phyloP scores from a whole-genome alignment of 2,888 invertebrate genomes.

The Heliconius erato region DNA sequence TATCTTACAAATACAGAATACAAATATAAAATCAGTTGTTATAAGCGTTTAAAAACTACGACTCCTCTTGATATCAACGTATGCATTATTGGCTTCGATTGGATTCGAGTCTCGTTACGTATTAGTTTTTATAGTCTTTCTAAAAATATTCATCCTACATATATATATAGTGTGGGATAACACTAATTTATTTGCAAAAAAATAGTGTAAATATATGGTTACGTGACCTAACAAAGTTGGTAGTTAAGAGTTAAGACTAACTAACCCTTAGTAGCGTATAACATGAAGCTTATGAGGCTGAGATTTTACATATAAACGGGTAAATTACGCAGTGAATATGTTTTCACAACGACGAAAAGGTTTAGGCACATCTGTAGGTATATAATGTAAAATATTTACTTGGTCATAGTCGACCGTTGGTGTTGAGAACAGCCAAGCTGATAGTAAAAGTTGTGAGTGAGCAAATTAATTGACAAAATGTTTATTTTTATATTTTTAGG shows the following conservation, averaged over 20 bases:
- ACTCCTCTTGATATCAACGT: too few species aligned
- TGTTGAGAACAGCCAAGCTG: too few species aligned
- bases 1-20: too few species aligned
- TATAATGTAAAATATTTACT: not conserved
- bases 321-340: constrained; percentile 13
- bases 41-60: not conserved
- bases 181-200: not conserved
- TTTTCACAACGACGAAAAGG: not conserved
- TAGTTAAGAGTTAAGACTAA: constrained; percentile 1
- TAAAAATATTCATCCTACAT: not conserved
- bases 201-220: not conserved
- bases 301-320: constrained; percentile 5
- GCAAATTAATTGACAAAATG: too few species aligned
- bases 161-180: not conserved
- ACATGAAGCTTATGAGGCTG: not conserved
- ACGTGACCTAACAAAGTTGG: not conserved
- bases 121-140: not conserved
- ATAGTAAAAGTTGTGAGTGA: too few species aligned
- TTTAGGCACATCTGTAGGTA: not conserved
- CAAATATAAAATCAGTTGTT: not conserved
- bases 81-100: too few species aligned
- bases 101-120: not conserved
- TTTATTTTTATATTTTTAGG: too few species aligned
- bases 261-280: constrained; percentile 2
- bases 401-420: not conserved